Evolutionary conservation across 2,113 vertebrate species (phyloP), one percentile per base, ranked within the genome.

Genomic region (Gallinago undulata): DNA sequence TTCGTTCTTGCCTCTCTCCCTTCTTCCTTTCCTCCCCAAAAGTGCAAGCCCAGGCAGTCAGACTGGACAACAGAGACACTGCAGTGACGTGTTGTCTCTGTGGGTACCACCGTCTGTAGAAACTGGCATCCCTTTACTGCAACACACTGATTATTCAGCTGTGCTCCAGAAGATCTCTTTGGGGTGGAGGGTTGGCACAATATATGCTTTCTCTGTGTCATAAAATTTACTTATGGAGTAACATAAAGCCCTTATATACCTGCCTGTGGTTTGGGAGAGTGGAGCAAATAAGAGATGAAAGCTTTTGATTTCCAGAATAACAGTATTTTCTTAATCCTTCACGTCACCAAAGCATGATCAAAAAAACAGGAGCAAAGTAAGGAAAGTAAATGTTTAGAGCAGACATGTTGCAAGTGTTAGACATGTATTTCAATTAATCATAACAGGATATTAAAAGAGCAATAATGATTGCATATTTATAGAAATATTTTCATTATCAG

Each of bases 381-480:
- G 84, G 13, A 33, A 89, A 94, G 86, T 74, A 59, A 74, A 84
- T n/a, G 16, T 80, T 86, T 87, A 90, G 13, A 84, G 21, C 55
- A 74, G 55, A 55, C 31, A 78, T 33, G 22, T 51, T 72, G 37
- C n/a, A 81, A 94, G 59, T 30, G 28, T 70, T 74, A 87, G 73
- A 93, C 76, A 93, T 78, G 55, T 31, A 87, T 41, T 91, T 76
- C 48, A 91, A 56, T 81, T 84, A 87, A 87, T 87, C 74, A 37
- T 78, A 75, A 64, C 21, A 64, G 56, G 62, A 70, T 92, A 83
- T 84, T 86, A 43, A 89, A 91, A 84, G 30, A 87, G 53, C 57
- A 89, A 72, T 78, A 94, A 70, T 2, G 1, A 55, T 15, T 59
- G 25, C 13, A 7, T 81, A 81, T 90, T 92, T 93, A 70, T 55